A percentile compares a stretch with the other conserved stretches of the same genome.
Conservation (phyloP, 2,797 vertebrate genomes). For the Melanotaenia boesemani region DNA sequence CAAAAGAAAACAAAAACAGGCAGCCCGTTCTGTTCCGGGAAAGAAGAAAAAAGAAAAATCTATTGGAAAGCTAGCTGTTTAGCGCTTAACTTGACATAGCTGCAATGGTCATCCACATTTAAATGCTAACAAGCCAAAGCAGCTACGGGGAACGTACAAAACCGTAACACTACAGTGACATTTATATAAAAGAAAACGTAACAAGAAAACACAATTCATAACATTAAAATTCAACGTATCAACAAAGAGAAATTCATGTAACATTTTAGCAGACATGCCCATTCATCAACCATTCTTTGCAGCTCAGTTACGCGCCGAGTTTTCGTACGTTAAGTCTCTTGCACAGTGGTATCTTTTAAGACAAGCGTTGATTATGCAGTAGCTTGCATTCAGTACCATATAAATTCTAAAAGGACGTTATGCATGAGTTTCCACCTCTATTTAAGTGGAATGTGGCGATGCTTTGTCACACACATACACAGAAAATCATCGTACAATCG, state of each 20-base stretch:
- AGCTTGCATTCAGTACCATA: constrained; percentile 56
- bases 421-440: constrained; percentile 2
- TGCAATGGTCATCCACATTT: constrained; percentile 59
- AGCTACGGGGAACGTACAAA: constrained; percentile 72
- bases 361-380: constrained; percentile 43
- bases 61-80: constrained; percentile 66
- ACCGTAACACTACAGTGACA: constrained; percentile 70
- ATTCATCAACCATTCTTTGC: constrained; percentile 46
- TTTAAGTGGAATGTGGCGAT: constrained; percentile 43
- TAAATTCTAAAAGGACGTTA: constrained; percentile 44
- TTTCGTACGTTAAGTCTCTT: constrained; percentile 30
- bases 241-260: constrained; percentile 39
- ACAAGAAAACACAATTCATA: constrained; percentile 47
- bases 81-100: constrained; percentile 55
- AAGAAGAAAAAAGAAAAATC: constrained; percentile 18
- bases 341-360: constrained; percentile 46
- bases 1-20: constrained; percentile 25
- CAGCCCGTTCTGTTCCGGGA: constrained; percentile 39
- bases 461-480: constrained; percentile 12
- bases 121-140: constrained; percentile 66
- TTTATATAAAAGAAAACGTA: constrained; percentile 58
- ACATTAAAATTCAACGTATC: constrained; percentile 42
- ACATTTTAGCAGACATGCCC: constrained; percentile 66
- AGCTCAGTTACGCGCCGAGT: constrained; percentile 34
- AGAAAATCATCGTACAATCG: constrained; percentile 62